Base-by-base conservation (phyloP, 1,140 invertebrate genomes). In the Acromyrmex charruanus region DNA sequence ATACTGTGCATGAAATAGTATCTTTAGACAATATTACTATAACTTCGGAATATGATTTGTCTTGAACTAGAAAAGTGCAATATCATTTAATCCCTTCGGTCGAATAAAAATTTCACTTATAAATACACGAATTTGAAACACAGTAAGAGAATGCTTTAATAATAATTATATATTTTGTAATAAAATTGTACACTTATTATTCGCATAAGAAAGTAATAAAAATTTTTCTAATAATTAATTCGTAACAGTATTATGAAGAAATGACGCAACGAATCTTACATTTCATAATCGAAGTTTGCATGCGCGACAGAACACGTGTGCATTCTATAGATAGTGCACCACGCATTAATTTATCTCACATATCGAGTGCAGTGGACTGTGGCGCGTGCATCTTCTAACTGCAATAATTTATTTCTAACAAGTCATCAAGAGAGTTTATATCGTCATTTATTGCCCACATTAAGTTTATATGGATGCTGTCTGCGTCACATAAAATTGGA, bases 381-480 rank as follows among this genome's bases (percentile, higher is more conserved):
- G 28, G 3, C 39, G 21, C 51, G n/a, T 75, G 25, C 1, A 51
- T n/a, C 53, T 75, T 75, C 39, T 39, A 59, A 39, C 14, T 39
- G n/a, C 53, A 16, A 59, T 77, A 61, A 61, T 77, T 77, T 18
- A 25, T 77, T 39, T 77, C 55, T 77, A 61, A 77, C n/a, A 61
- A 77, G 28, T 14, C 31, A 59, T n/a, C n/a, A 14, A 44, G 21
- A 25, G n/a, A 77, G 14, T 61, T 59, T 61, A 3, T 75, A 75
- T 21, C 35, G 35, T 35, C 74, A 61, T 35, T 55, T n/a, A 55
- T 61, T 80, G 31, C 61, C 25, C n/a, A 28, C 61, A 39, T 31
- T 18, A 68, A 63, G 25, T 12, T 39, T n/a, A 18, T 9, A 68
- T 14, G 39, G 65, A 21, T 21, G 35, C 21, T 69, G 6, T 16